Evolutionary conservation across 2,113 vertebrate genomes (phyloP), one percentile per base, ranked within the genome.

Genomic region (Turdus rufiventris): DNA sequence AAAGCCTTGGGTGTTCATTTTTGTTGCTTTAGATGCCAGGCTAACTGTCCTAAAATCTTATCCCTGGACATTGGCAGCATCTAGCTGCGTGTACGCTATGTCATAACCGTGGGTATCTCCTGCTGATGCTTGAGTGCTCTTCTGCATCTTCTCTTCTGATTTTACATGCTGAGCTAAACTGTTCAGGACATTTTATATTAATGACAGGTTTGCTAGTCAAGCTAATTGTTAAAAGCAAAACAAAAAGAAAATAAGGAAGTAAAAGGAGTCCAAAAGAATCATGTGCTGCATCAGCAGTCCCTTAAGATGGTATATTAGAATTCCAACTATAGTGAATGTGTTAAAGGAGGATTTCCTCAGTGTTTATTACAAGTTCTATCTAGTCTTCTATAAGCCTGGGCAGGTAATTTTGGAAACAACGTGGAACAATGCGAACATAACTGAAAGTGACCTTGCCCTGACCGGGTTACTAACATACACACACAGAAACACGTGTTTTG

Each of bases 31-130:
- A 34, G 33, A 13, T 40, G 21, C 40, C 36, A 48, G 28, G n/a
- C 14, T 31, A 28, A 7, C 28, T 73, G 17, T 9, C 14, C 18
- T 62, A 7, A 11, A 38, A 18, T 57, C 9, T 45, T 19, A 7
- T 10, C 24, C 42, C 26, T 31, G 61, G 29, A n/a, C 3, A 0
- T 16, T 18, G 57, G 4, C 2, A 2, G 4, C 2, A 0, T 43
- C 65, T 15, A 12, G 4, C 60, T 33, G 10, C 0, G 0, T 57
- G 33, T 1, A 0, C 45, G 12, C 9, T 47, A 0, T 48, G 13
- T 42, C 21, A 19, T 45, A 40, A 23, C 19, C 0, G 0, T 29
- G 28, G 8, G 6, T 42, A 7, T 45, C 48, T 19, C 29, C 38
- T 36, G 1, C 38, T 61, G 17, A 21, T 34, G 53, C 20, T 48